Base-by-base conservation (phyloP, 2,888 invertebrate species). In the Aspidapion aeneum region DNA sequence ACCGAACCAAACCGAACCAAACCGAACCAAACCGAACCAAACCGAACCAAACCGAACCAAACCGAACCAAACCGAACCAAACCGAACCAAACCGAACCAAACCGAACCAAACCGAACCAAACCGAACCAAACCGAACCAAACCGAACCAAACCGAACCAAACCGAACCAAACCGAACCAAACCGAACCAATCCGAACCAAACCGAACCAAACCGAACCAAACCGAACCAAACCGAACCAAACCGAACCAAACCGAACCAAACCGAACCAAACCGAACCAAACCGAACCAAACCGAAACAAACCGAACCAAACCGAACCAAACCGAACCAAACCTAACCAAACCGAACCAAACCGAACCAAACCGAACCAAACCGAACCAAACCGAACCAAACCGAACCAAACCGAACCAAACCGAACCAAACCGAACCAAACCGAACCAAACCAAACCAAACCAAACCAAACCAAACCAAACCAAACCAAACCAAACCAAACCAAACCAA, bases 241-340 rank as follows among this genome's bases (percentile, higher is more conserved):
- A 48, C 9, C 9, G 16, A 16, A 48, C 49, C 52, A 18, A 51
- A 66, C 67, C 67, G 63, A 55, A 67, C 67, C 67, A n/a, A n/a
- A n/a, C n/a, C n/a, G n/a, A n/a, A n/a, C n/a, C 65, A 58, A 62
- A 65, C 66, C 66, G 64, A 61, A 66, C 66, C 66, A 65, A 60
- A 65, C 66, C 66, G n/a, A n/a, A n/a, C n/a, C n/a, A n/a, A n/a
- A n/a, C n/a, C n/a, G n/a, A n/a, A n/a, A n/a, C n/a, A n/a, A n/a
- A n/a, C n/a, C n/a, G n/a, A n/a, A n/a, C n/a, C n/a, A n/a, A n/a
- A n/a, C n/a, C n/a, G n/a, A n/a, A n/a, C n/a, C n/a, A 63, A 63
- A 67, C 67, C 67, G 63, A 63, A 66, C 67, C 67, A 62, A 61
- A 67, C 67, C 67, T 63, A 57, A 67, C 67, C 67, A 66, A 58